These are phyloP conservation scores for Brachionus sp. DNA, from an alignment of 1,140 invertebrate species.

Conservation along the genomic window DNA sequence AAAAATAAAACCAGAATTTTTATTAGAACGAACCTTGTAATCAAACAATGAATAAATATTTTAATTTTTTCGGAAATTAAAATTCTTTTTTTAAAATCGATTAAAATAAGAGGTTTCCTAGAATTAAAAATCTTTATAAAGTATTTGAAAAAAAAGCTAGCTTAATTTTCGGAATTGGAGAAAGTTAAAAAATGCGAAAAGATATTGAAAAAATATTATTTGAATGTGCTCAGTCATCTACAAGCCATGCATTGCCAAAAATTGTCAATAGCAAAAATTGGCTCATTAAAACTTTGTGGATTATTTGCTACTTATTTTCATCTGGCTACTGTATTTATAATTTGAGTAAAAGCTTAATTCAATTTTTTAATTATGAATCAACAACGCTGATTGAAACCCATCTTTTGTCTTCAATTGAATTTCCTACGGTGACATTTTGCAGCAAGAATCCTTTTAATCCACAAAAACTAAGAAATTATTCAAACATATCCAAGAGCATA, in stretches of 20 bases:
- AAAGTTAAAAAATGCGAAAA: background rate
- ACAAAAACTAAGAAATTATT: background rate
- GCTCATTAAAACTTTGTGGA: background rate
- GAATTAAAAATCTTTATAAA: too few species aligned
- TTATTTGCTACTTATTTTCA: background rate
- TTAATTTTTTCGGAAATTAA: too few species aligned
- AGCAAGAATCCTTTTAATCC: constrained; percentile 9
- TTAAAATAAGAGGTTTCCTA: too few species aligned
- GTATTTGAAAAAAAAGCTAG: too few species aligned
- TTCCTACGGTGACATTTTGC: background rate
- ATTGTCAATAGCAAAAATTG: background rate
- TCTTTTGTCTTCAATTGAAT: background rate
- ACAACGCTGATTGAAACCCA: background rate
- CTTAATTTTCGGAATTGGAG: too few species aligned
- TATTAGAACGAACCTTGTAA: too few species aligned
- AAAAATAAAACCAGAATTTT: too few species aligned
- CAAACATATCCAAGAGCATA: background rate
- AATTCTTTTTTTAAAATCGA: too few species aligned
- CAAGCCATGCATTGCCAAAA: background rate
- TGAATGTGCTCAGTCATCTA: background rate
- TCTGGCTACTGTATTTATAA: background rate
- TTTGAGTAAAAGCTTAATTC: background rate
- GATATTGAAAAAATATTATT: background rate
- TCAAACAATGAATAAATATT: too few species aligned
- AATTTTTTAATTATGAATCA: background rate